These are phyloP conservation scores for Ammodytes marinus DNA, from an alignment of 2,113 vertebrate species.

Conservation along the genomic window DNA sequence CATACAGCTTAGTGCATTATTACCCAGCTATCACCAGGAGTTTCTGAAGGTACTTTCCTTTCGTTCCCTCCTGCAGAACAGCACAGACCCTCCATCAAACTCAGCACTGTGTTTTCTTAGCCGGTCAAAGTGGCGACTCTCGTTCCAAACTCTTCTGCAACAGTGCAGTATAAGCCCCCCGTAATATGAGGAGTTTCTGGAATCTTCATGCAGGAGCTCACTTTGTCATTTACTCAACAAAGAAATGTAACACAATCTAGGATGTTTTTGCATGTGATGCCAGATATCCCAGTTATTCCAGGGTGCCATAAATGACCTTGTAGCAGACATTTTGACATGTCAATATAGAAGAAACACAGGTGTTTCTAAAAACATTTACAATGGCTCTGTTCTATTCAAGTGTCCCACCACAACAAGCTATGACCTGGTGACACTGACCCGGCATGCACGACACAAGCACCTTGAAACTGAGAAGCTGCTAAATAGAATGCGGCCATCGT, in stretches of 20 bases:
- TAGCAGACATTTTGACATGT: neutral
- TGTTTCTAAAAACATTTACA: neutral
- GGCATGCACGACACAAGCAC: neutral
- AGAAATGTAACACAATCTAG: neutral
- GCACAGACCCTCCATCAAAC: slow-evolving; percentile 15
- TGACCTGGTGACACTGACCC: neutral
- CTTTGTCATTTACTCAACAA: neutral
- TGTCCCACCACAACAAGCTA: neutral
- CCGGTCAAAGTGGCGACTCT: neutral
- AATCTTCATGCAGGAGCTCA: neutral
- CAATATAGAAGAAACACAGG: neutral
- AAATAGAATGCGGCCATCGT: neutral
- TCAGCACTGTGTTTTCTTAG: neutral
- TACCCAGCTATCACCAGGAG: slow-evolving; percentile 1
- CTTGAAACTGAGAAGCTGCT: neutral
- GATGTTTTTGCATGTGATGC: neutral
- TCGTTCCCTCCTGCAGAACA: slow-evolving; percentile 14
- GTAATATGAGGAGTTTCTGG: neutral
- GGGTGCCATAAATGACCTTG: neutral
- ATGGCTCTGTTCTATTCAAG: neutral
- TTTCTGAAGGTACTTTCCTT: slow-evolving; percentile 22
- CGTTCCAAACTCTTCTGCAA: neutral
- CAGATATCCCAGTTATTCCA: neutral
- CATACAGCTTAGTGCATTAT: slow-evolving; percentile 23
- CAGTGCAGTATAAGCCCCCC: neutral